Base-by-base conservation (phyloP, 2,888 invertebrate genomes). In the Epistrophella euchroma region DNA sequence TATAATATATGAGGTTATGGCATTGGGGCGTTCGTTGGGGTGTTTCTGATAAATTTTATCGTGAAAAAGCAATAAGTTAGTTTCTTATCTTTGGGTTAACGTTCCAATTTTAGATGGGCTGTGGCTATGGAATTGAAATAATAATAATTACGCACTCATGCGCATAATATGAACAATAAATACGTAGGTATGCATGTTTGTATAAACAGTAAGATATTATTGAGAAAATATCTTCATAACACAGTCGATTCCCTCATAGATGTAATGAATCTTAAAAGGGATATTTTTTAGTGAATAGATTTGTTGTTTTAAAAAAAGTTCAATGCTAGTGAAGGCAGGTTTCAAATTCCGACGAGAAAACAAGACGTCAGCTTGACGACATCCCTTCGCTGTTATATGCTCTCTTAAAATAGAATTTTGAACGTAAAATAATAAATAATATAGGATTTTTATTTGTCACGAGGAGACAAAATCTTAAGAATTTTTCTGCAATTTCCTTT, bases 81-180 rank as follows among this genome's bases (percentile, higher is more conserved):
- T 71, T 80, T 76, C 80, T 85, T 85, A 85, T 80, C 84, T 80
- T 60, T 62, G 55, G 76, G 52, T 52, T 68, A 52, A 25, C 52
- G 80, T 76, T 80, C 80, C 80, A 76, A 80, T 80, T 80, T 76
- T 60, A 85, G 75, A 75, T 66, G 22, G 75, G 52, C 37, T 37
- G 50, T 37, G 50, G 37, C 22, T 37, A 58, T 58, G 40, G 1
- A 9, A 60, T 60, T 60, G 37, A 60, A 60, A 60, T 60, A 58
- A 60, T 60, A 60, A 60, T 79, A 72, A 85, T 80, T 72, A 76
- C 68, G 64, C 73, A 78, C 60, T 78, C 83, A 73, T 73, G 72
- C 82, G 78, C 77, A 81, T 55, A 13, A 66, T 47, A 35, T 15
- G 47, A 66, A 47, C 66, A 66, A 62, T 28, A 47, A 66, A 58